Evolutionary conservation across 1,140 invertebrate species (phyloP).

Genomic region (Pogonomyrmex barbatus): DNA sequence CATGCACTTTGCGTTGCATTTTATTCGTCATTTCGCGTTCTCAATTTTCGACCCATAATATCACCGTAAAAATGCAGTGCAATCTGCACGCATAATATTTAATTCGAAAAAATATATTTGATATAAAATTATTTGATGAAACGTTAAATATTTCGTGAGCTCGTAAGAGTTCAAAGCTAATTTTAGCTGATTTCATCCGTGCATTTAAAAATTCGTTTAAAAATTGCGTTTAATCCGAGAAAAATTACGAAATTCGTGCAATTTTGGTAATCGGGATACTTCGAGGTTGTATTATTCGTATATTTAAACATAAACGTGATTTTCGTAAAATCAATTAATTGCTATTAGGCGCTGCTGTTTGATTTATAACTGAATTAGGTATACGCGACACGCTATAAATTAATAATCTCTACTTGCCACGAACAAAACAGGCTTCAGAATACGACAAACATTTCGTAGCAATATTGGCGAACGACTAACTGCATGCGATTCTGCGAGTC

Average conservation of each 20-base stretch:
- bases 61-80: too few relatives aligned
- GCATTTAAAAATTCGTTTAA: too few relatives aligned
- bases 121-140: too few relatives aligned
- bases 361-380: conserved; percentile 49
- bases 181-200: too few relatives aligned
- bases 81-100: too few relatives aligned
- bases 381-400: conserved; percentile 51
- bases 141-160: too few relatives aligned
- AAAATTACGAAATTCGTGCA: not conserved
- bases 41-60: too few relatives aligned
- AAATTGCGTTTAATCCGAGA: not conserved
- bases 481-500: conserved; percentile 47
- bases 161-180: too few relatives aligned
- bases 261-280: not conserved
- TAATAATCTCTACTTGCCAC: conserved; percentile 51
- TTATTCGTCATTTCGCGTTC: too few relatives aligned
- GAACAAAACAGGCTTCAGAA: conserved; percentile 43
- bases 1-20: too few relatives aligned
- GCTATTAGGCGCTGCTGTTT: conserved; percentile 53
- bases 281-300: not conserved
- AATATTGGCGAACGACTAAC: conserved; percentile 46
- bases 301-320: conserved; percentile 41
- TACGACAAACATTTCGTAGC: conserved; percentile 41
- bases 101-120: too few relatives aligned
- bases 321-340: conserved; percentile 57